A percentile compares a stretch with the other conserved stretches of the same genome.
These are phyloP conservation scores for Pseudomyrmex dendroicus DNA, from an alignment of 1,140 invertebrate species.

Conservation along the genomic window DNA sequence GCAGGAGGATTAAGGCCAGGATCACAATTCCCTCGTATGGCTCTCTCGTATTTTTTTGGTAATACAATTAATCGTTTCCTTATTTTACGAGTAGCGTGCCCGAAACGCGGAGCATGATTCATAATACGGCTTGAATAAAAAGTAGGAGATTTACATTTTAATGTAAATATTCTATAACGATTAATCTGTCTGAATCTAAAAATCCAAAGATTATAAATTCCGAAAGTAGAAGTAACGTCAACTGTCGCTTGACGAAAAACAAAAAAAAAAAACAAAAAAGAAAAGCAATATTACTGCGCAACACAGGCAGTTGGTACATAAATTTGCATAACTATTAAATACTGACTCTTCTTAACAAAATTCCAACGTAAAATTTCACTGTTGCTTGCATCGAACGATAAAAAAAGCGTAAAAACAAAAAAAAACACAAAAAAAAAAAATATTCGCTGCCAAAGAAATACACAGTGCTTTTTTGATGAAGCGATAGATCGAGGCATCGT, in stretches of 20 bases:
- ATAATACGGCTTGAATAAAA: not conserved
- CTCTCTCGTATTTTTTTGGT: not conserved
- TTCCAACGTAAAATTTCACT: conserved; percentile 9
- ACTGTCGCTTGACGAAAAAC: not conserved
- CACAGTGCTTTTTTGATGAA: conserved; percentile 48
- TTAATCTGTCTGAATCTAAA: not conserved
- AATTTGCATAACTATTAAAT: conserved; percentile 35
- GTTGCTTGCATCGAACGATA: conserved; percentile 6
- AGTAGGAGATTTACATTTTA: not conserved
- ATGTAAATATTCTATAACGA: not conserved
- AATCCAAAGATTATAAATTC: conserved; percentile 4
- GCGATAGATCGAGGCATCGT: conserved; percentile 12
- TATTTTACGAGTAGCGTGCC: not conserved
- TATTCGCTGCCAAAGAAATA: not conserved
- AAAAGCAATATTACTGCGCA: not conserved
- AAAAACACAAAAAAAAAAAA: not conserved
- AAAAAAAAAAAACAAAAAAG: conserved; percentile 1
- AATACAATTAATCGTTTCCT: conserved; percentile 24
- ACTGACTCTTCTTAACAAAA: not conserved
- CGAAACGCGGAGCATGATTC: not conserved
- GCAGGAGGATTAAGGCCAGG: conserved; percentile 36
- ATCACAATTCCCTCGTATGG: conserved; percentile 26
- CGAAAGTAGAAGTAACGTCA: not conserved
- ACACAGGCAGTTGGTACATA: not conserved
- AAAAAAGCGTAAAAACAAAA: not conserved